Percentiles rank a stretch among this genome's conserved stretches.
These are phyloP conservation scores for Drosophila auraria DNA, from an alignment of 1,140 invertebrate species.

Conservation along the genomic window DNA sequence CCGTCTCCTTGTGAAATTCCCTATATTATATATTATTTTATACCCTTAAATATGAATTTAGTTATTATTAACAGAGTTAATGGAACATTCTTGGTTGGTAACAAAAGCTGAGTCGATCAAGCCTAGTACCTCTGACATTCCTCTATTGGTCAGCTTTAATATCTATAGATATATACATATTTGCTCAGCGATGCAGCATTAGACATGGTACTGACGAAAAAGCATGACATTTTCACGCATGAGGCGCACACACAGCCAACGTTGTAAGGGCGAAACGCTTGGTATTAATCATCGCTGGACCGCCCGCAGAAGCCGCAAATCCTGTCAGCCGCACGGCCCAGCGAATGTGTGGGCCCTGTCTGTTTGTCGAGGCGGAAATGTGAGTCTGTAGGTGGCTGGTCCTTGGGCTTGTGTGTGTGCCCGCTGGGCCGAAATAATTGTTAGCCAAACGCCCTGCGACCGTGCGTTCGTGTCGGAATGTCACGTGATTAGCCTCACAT, in stretches of 20 bases:
- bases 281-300: slow-evolving; percentile 69
- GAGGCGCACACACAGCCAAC: slow-evolving; percentile 2
- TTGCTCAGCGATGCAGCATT: not conserved
- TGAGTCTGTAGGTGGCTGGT: slow-evolving; percentile 10
- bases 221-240: slow-evolving; percentile 66
- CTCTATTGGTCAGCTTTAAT: too few species aligned
- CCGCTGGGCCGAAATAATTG: slow-evolving; percentile 74
- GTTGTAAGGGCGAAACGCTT: slow-evolving; percentile 46
- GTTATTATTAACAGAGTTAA: not conserved
- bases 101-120: too few species aligned
- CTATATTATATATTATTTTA: not conserved
- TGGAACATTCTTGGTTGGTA: too few species aligned
- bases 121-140: too few species aligned
- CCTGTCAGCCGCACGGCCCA: slow-evolving; percentile 54
- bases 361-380: slow-evolving; percentile 43
- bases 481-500: slow-evolving; percentile 67
- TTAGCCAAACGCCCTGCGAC: slow-evolving; percentile 62
- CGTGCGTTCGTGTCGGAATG: slow-evolving; percentile 54
- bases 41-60: not conserved
- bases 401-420: slow-evolving; percentile 21
- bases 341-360: slow-evolving; percentile 55
- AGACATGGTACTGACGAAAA: slow-evolving; percentile 35
- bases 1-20: slow-evolving; percentile 32
- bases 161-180: too few species aligned
- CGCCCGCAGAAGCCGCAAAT: slow-evolving; percentile 59